Base-by-base conservation (phyloP, 2,113 vertebrate species). In the Oryzias javanicus region DNA sequence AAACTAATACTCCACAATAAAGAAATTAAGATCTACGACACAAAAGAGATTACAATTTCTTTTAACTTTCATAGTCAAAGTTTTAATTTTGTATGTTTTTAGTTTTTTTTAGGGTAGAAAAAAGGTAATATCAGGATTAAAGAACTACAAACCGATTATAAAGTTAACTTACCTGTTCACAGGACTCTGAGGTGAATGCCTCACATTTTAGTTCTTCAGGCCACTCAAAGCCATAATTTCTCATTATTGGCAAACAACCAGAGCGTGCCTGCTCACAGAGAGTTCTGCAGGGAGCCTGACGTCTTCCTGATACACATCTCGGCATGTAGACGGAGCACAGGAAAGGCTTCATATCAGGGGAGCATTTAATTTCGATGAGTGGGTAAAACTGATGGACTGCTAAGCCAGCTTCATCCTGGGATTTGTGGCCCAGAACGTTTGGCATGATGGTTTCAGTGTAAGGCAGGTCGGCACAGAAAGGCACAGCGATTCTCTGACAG, bases 311-410 rank as follows among this genome's bases (percentile, higher is more conserved):
- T 70, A 92, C 91, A 79, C 95, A 97, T 50, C 94, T 89, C 0
- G 94, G 94, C 0, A 88, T 89, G 7, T 94, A 95, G 89, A 94
- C 90, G 27, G 94, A 95, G 76, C 95, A 97, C 17, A 96, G 56
- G 72, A 97, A 95, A 47, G 92, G 90, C 79, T 93, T 92, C 57
- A 97, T 88, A 8, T 95, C 90, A 6, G 88, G 41, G 0, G 93
- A 95, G 77, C 94, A 96, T 10, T 86, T 88, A 7, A 91, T 83
- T 55, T 90, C 88, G 0, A 94, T 80, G 54, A 94, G 49, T 0
- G 92, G 89, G 49, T 74, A 76, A 53, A 67, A 84, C 49, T 16
- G 88, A 27, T 93, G 88, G 14, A 92, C 81, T 53, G 92, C 89
- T 70, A 91, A 52, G 1, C 84, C 89, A 0, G 90, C 93, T 0